Base-by-base conservation (phyloP, 2,888 invertebrate genomes). In the Tipula unca region DNA sequence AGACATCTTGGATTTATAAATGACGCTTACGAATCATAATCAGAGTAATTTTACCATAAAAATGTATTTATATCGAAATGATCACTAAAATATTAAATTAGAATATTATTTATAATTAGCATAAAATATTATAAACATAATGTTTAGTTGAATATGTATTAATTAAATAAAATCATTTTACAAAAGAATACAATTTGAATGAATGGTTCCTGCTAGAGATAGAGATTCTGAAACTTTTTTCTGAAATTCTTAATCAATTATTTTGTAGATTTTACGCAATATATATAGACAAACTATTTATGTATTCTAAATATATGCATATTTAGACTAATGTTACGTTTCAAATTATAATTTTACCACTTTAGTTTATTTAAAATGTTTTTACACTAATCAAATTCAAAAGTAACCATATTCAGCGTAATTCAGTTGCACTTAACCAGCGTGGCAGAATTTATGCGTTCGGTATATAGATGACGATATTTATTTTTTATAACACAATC, bases 1-100 rank as follows among this genome's bases (percentile, higher is more conserved):
- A 35, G 84, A 35, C 84, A 84, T 84, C 17, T 84, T 84, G 36
- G 13, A 20, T 20, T 84, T 20, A 5, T 20, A 83, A 32, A 84
- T 84, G 84, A 84, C 84, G 84, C 84, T 84, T 36, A 39, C 17
- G 20, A 84, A 84, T 84, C 84, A 84, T 17, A 36, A 32, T 83
- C 32, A 32, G 3, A 29, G 35, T 83, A 29, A 84, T 39, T 83
- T 83, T n/a, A 32, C 1, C 20, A 84, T 13, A 39, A 84, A 8
- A 39, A 39, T 84, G 0, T 83, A 83, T 83, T 29, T 32, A 36
- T 1, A 84, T 10, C 1, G 13, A 36, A 84, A 36, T 84, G 84
- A 84, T 39, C 20, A 84, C 10, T 20, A 20, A 84, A 84, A 36
- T 10, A 20, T 25, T 84, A 36, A 84, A 84, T 39, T 35, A 84